Base-by-base conservation (phyloP, 2,797 vertebrate species). In the Squalus acanthias region DNA sequence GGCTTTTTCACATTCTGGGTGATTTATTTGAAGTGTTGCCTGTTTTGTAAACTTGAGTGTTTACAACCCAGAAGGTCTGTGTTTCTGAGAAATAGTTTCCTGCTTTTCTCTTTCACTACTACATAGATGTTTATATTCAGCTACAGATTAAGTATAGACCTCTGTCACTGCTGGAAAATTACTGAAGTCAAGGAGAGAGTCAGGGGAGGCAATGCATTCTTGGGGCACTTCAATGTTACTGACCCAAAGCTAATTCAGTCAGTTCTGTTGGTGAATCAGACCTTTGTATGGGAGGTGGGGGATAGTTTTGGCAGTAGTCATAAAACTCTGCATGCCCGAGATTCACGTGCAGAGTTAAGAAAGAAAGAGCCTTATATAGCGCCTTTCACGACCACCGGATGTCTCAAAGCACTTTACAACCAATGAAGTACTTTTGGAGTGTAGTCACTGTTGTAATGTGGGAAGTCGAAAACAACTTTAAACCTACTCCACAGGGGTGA, bases 31-130 rank as follows among this genome's bases (percentile, higher is more conserved):
- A 50, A 85, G 79, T 22, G 39, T 85, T 85, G 39, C 79, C 9
- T 85, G 79, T 85, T 85, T 85, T 50, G 79, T 85, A 85, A 85
- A 85, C 39, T 22, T 85, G 39, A 85, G 79, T 50, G 79, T 85
- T 85, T 85, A 85, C 79, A 85, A 50, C 39, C 39, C 12, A 8
- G 79, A 85, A 85, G 39, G 46, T 50, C 39, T 85, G 39, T 85
- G 65, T 17, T 85, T 22, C 17, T 50, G 20, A 50, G 79, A 85
- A 50, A 50, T 50, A 20, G 79, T 85, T 85, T 85, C 79, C 79
- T 50, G 79, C 79, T 85, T 85, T 50, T 85, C 74, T 85, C 17
- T 85, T 22, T 22, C 39, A 50, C 39, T 85, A 22, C 79, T 85
- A 17, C 39, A 50, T 13, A 7, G 79, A 46, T 85, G 15, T 85